Base-by-base conservation (phyloP, 2,113 vertebrate species). In the Tonatia bakeri region DNA sequence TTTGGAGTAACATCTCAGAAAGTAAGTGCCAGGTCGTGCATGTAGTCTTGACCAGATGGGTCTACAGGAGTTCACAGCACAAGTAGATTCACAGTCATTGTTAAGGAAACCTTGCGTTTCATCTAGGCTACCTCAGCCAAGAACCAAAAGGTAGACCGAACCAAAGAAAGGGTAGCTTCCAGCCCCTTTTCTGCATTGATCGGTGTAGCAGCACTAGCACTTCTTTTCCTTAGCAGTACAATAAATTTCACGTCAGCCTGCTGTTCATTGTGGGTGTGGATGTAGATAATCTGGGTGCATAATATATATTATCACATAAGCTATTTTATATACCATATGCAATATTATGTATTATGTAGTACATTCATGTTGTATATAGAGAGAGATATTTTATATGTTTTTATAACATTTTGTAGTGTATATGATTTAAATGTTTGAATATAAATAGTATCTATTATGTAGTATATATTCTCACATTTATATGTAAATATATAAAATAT, bases 161-260 rank as follows among this genome's bases (percentile, higher is more conserved):
- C 33, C n/a, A 45, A 90, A 75, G 45, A 85, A 16, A 89, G 36
- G 22, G 28, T 31, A 31, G 47, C 83, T 87, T 91, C 72, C 88
- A 83, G 47, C 38, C 12, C 38, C 28, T 93, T 91, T 56, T 75
- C 61, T 80, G 54, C n/a, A 84, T 12, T 85, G n/a, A 92, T 10
- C 87, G 15, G 50, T 83, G 17, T 56, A 86, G 22, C 31, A 90
- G 33, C 70, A 73, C 54, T 87, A 84, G 73, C 76, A 81, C 85
- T 94, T 90, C 40, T 88, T 85, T 97, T 70, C 64, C 73, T 92
- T 43, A 82, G 15, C 73, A 73, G 64, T 70, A 73, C 95, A 95
- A 90, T 64, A 87, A 83, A 77, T 92, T 90, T 87, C 72, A 90
- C 28, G 87, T 94, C 65, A 91, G 77, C 59, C 38, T 64, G 36